These are phyloP conservation scores for Acrocera orbiculus DNA, from an alignment of 2,888 invertebrate species.

Conservation along the genomic window DNA sequence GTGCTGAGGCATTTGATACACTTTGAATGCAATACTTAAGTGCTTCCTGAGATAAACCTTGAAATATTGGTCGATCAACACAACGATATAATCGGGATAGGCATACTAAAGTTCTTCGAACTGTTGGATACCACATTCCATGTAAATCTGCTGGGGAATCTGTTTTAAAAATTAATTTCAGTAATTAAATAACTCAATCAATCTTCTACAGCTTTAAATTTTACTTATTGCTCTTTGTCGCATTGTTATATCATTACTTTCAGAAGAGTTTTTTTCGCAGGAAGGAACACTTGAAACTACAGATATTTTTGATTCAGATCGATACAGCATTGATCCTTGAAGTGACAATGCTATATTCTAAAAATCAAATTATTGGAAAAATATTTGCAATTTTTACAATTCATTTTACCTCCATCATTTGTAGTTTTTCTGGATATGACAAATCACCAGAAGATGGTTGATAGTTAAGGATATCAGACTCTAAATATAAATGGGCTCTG, in stretches of 20 bases:
- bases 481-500: slow-evolving; percentile 82
- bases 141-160: slow-evolving; percentile 90
- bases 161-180: slow-evolving; percentile 11
- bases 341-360: slow-evolving; percentile 48
- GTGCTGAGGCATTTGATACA: slow-evolving; percentile 59
- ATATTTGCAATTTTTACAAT: too few relatives aligned
- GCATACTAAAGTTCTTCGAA: slow-evolving; percentile 84
- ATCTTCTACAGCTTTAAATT: neutral
- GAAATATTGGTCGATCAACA: slow-evolving; percentile 87
- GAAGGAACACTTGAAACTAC: slow-evolving; percentile 48
- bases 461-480: slow-evolving; percentile 75
- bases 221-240: slow-evolving; percentile 22
- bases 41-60: slow-evolving; percentile 92
- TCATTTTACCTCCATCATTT: slow-evolving; percentile 77
- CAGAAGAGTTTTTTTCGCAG: slow-evolving; percentile 53
- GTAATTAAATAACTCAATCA: neutral
- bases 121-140: slow-evolving; percentile 99
- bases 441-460: slow-evolving; percentile 87
- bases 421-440: slow-evolving; percentile 92
- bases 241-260: slow-evolving; percentile 37
- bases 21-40: slow-evolving; percentile 83
- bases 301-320: slow-evolving; percentile 51
- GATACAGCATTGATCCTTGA: slow-evolving; percentile 38
- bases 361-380: slow-evolving; percentile 10
- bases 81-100: slow-evolving; percentile 77